Conservation (phyloP, 2,888 invertebrate species). For the Idaea straminata region DNA sequence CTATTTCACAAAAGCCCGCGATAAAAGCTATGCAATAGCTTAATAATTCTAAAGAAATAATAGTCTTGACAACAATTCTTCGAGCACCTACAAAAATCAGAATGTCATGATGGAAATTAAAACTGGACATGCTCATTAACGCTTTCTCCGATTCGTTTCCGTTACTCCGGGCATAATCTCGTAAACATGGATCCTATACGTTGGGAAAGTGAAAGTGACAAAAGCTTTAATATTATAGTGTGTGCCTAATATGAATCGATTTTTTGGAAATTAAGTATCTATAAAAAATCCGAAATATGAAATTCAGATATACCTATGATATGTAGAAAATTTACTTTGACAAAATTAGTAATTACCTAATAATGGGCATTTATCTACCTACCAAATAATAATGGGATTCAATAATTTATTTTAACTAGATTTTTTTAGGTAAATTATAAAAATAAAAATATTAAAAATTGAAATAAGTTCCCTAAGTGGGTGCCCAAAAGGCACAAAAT, state of each 20-base stretch:
- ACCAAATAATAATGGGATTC: too few species aligned
- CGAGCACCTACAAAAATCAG: constrained; percentile 35
- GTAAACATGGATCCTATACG: constrained; percentile 56
- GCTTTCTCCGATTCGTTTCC: constrained; percentile 68
- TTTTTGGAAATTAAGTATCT: constrained; percentile 11
- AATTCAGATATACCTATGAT: neutral
- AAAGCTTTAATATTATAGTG: constrained; percentile 33
- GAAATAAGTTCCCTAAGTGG: too few species aligned
- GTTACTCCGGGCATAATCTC: constrained; percentile 60
- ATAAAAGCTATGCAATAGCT: too few species aligned
- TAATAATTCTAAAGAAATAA: neutral
- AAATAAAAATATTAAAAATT: too few species aligned
- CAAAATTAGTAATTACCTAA: too few species aligned
- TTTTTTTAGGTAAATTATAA: too few species aligned
- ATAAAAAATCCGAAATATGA: constrained; percentile 13
- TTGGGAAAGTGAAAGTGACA: constrained; percentile 57
- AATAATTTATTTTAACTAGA: too few species aligned
- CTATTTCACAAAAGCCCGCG: too few species aligned
- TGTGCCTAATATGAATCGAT: constrained; percentile 6
- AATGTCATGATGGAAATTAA: constrained; percentile 61
- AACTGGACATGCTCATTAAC: constrained; percentile 65
- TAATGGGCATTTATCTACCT: too few species aligned
- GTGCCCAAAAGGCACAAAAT: too few species aligned
- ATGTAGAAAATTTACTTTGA: too few species aligned
- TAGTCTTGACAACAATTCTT: neutral